Base-by-base conservation (phyloP, 2,888 invertebrate species). In the Morpho deidamia region DNA sequence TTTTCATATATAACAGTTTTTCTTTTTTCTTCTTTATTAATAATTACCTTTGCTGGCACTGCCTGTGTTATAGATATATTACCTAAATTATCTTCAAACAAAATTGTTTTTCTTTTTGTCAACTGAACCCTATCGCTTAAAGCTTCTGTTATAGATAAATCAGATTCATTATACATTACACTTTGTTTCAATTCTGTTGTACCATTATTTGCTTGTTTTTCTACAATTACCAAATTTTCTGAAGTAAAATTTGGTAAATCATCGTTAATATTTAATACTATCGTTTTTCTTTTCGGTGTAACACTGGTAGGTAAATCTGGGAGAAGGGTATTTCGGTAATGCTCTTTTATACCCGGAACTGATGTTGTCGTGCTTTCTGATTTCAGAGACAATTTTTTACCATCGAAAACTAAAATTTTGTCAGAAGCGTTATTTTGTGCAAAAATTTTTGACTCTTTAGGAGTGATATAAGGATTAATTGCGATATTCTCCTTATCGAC, bases 401-500 rank as follows among this genome's bases (percentile, higher is more conserved):
- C 87, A 61, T 86, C 86, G 61, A 84, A 87, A 0, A 86, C 80
- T 44, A 87, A 63, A 1, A 87, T 76, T 68, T 83, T 70, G 56
- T 83, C 74, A 0, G 69, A 60, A 8, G 72, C 72, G 45, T 81
- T 75, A 46, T 78, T 81, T 1, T 78, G 51, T 11, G 78, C 78
- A 55, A 84, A 85, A 52, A 82, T 81, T 0, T 66, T 64, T 0
- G 74, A 59, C 59, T 83, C 81, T 8, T 62, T 61, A 0, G 81
- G 76, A 0, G 79, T 62, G 0, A 70, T 63, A 35, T 85, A 87
- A 0, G 84, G 86, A 61, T 87, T 84, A 0, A 83, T 34, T 7
- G 66, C 72, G 7, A 87, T 81, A 66, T 89, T 89, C 55, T 89
- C 88, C 66, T 89, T 89, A 61, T 87, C 86, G 1, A 67, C 66